phyloP scores from a whole-genome alignment of 2,113 vertebrate genomes.

The Syngnathus floridae region DNA sequence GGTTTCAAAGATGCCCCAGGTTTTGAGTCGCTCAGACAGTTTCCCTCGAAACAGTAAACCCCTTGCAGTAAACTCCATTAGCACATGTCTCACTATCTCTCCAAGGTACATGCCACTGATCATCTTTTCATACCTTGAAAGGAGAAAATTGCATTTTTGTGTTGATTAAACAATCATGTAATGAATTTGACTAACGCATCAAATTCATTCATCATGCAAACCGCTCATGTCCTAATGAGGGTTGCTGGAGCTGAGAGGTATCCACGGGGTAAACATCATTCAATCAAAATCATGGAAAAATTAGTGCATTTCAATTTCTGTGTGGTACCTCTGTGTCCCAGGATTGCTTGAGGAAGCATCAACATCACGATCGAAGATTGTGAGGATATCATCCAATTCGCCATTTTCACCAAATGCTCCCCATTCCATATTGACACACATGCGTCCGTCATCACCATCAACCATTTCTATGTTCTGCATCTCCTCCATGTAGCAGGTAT shows the following conservation, averaged over 20 bases:
- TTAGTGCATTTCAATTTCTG: neutral
- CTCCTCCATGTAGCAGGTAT: slow-evolving; percentile 98
- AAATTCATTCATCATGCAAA: too few species aligned
- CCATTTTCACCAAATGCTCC: slow-evolving; percentile 89
- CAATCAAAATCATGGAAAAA: neutral
- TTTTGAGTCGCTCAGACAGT: slow-evolving; percentile 90
- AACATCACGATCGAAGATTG: slow-evolving; percentile 78
- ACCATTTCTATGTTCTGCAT: slow-evolving; percentile 88
- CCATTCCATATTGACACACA: slow-evolving; percentile 98
- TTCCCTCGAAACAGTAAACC: slow-evolving; percentile 90
- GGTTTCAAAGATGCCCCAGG: slow-evolving; percentile 89
- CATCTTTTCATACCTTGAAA: slow-evolving; percentile 91
- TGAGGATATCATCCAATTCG: slow-evolving; percentile 82
- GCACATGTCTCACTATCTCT: slow-evolving; percentile 89
- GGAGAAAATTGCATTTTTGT: neutral
- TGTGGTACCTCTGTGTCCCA: slow-evolving; percentile 82
- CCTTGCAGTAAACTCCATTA: slow-evolving; percentile 84
- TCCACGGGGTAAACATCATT: neutral
- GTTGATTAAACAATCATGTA: neutral
- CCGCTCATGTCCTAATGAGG: too few species aligned
- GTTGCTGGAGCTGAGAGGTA: too few species aligned
- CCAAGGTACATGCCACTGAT: slow-evolving; percentile 98
- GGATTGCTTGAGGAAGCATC: slow-evolving; percentile 82
- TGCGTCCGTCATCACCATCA: slow-evolving; percentile 82
- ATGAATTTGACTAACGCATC: neutral